Evolutionary conservation across 2,888 invertebrate species (phyloP).

Genomic region (Griposia aprilina): DNA sequence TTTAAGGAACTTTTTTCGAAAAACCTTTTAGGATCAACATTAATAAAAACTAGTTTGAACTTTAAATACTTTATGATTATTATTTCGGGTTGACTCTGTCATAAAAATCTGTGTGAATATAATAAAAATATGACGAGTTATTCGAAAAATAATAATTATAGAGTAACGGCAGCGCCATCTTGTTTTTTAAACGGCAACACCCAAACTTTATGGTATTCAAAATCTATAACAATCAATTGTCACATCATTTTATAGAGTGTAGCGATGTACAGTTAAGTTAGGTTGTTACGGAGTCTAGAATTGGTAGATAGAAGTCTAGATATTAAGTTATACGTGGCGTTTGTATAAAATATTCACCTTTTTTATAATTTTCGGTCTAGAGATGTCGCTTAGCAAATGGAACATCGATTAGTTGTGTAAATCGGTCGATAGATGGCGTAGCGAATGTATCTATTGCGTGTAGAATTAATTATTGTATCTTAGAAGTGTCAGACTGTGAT

Average conservation of each 20-base stretch:
- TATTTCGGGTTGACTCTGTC: constrained; percentile 29
- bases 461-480: constrained; percentile 70
- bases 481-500: constrained; percentile 90
- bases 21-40: constrained; percentile 41
- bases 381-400: constrained; percentile 63
- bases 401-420: constrained; percentile 54
- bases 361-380: constrained; percentile 57
- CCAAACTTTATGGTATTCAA: constrained; percentile 65
- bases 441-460: constrained; percentile 60
- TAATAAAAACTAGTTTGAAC: constrained; percentile 41
- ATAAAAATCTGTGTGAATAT: constrained; percentile 45
- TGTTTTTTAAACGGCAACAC: constrained; percentile 65
- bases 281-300: constrained; percentile 68
- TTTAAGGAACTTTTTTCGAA: constrained; percentile 59
- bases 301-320: constrained; percentile 68
- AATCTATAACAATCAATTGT: constrained; percentile 70
- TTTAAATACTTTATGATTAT: constrained; percentile 42
- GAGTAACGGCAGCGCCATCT: constrained; percentile 71
- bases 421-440: constrained; percentile 50
- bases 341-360: constrained; percentile 64
- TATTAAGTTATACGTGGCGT: constrained; percentile 66
- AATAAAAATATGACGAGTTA: constrained; percentile 6
- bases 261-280: constrained; percentile 74
- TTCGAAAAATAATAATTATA: constrained; percentile 43
- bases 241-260: constrained; percentile 68